Evolutionary conservation across 2,797 vertebrate species (phyloP).

Genomic region (Gallirallus australis): DNA sequence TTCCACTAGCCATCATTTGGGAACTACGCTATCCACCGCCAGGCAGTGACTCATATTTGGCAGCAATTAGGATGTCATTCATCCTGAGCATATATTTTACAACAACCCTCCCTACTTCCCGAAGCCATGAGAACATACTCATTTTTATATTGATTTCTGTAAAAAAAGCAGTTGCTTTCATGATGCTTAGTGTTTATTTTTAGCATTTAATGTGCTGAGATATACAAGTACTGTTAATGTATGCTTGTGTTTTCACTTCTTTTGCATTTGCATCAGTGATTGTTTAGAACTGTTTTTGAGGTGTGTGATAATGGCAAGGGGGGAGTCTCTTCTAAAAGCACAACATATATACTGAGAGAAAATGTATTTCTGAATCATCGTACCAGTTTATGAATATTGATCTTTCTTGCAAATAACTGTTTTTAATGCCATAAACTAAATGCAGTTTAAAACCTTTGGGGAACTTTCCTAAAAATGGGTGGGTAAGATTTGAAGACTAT

Average conservation of each 20-base stretch:
- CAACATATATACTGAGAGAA: not conserved
- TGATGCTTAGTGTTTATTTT: not conserved
- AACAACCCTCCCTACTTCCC: not conserved
- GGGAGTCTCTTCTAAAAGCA: not conserved
- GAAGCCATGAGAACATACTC: not conserved
- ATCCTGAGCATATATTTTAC: not conserved
- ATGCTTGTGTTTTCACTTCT: not conserved
- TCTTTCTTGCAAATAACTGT: not conserved
- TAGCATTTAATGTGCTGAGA: not conserved
- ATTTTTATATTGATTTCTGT: not conserved
- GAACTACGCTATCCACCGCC: not conserved
- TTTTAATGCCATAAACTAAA: not conserved
- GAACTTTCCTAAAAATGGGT: not conserved
- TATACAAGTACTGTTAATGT: not conserved
- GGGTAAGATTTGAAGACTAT: not conserved
- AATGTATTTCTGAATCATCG: not conserved
- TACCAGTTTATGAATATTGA: not conserved
- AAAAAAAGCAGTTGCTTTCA: not conserved
- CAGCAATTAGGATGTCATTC: constrained; percentile 47
- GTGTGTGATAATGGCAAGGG: not conserved
- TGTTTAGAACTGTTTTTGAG: not conserved
- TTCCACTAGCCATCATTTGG: constrained; percentile 6
- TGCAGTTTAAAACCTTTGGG: not conserved
- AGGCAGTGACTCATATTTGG: constrained; percentile 24
- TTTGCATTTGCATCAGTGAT: not conserved